Base-by-base conservation (phyloP, 2,888 invertebrate genomes). In the Dorcus parallelipipedus region DNA sequence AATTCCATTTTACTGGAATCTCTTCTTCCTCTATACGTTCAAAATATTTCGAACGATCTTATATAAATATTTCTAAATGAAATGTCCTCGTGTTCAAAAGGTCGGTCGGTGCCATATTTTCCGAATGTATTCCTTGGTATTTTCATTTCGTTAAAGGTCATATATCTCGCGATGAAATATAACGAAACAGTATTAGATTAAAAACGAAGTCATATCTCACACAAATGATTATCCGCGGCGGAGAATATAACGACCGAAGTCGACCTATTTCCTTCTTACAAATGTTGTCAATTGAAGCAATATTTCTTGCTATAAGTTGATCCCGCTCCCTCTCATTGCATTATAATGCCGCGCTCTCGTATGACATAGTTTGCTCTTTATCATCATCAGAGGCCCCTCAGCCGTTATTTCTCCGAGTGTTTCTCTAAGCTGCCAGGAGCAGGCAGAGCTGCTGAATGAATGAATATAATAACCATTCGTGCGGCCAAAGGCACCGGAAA, bases 381-480 rank as follows among this genome's bases (percentile, higher is more conserved):
- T 49, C 53, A 58, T 53, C 48, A 53, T 58, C 53, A 53, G 49
- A 23, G 38, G 48, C 43, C 52, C 39, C 26, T 51, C 20, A 23
- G 9, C 38, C 47, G 48, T 47, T 58, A 57, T 52, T 45, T 57
- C 52, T 48, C 48, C 38, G 51, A 49, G 57, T 52, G 48, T 53
- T 52, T 56, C 33, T 45, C 41, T 9, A 47, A 59, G 52, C 57
- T 61, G 61, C 61, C 62, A 60, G 26, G 39, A 47, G 55, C 62
- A 58, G 58, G 49, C 58, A 38, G 43, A 39, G 54, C 59, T 62
- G 59, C 58, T 67, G 71, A 71, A 72, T 71, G 71, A 73, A 73
- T 71, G 72, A 71, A 72, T 72, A 73, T 71, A 71, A 71, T 72
- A 73, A 71, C 70, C 71, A 68, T 72, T 71, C 71, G 70, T 71